These are phyloP conservation scores for Pelosia muscerda DNA, from an alignment of 2,888 invertebrate genomes.

Conservation along the genomic window DNA sequence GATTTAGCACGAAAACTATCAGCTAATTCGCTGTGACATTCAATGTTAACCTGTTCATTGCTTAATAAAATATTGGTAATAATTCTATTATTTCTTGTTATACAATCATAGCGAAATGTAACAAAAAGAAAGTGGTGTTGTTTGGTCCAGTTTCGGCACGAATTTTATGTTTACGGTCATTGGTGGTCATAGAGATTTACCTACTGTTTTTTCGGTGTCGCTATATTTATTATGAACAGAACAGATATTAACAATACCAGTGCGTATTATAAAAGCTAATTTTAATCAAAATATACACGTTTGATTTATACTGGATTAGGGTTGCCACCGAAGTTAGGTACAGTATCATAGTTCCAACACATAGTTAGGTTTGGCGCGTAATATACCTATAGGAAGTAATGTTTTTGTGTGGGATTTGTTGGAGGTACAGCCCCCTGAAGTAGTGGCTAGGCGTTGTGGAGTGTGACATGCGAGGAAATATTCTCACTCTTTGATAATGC, in stretches of 20 bases:
- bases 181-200: constrained; percentile 44
- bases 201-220: constrained; percentile 7
- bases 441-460: too few species aligned
- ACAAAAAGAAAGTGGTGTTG: constrained; percentile 68
- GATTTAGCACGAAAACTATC: too few species aligned
- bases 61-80: constrained; percentile 49
- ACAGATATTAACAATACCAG: background rate
- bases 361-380: background rate
- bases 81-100: constrained; percentile 59
- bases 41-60: constrained; percentile 41
- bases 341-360: too few species aligned
- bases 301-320: background rate
- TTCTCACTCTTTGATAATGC: too few species aligned
- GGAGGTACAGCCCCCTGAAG: too few species aligned
- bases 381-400: too few species aligned
- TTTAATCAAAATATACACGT: background rate
- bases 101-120: constrained; percentile 67
- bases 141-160: constrained; percentile 68
- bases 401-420: too few species aligned
- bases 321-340: background rate
- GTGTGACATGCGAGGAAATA: too few species aligned
- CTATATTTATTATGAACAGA: background rate
- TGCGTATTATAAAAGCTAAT: background rate
- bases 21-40: background rate
- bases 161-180: constrained; percentile 79